Percentiles rank a stretch among this genome's conserved stretches.
These are phyloP conservation scores for Scaptomyza parva DNA, from an alignment of 2,888 invertebrate species.

Conservation along the genomic window DNA sequence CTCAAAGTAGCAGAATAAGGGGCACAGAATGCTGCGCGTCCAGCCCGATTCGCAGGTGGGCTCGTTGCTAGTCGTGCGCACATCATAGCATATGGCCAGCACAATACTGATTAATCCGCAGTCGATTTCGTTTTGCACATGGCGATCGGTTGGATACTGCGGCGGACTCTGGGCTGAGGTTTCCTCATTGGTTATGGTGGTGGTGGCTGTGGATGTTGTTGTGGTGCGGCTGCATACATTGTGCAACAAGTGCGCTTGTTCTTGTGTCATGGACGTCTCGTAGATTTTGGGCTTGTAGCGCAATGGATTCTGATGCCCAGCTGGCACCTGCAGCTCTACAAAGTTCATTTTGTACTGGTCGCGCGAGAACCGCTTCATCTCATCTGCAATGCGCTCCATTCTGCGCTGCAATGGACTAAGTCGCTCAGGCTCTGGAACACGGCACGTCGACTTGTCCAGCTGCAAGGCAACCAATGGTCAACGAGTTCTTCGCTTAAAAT, in stretches of 20 bases:
- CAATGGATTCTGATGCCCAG: conserved; percentile 83
- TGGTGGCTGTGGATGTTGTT: not conserved
- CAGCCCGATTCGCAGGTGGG: conserved; percentile 83
- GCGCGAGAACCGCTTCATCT: conserved; percentile 78
- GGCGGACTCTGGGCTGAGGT: conserved; percentile 10
- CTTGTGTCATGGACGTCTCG: conserved; percentile 73
- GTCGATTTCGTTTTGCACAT: conserved; percentile 75
- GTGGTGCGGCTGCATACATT: conserved; percentile 69
- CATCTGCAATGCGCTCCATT: conserved; percentile 79
- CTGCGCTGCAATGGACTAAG: conserved; percentile 78
- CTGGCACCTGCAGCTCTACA: conserved; percentile 82
- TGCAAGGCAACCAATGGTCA: conserved; percentile 33
- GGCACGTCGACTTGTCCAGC: conserved; percentile 63
- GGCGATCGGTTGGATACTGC: conserved; percentile 39
- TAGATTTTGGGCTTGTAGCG: conserved; percentile 75
- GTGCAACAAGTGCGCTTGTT: conserved; percentile 78
- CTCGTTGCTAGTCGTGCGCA: conserved; percentile 82
- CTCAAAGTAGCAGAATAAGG: conserved; percentile 82
- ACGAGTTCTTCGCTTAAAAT: not conserved
- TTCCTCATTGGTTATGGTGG: conserved; percentile 12
- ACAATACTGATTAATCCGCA: conserved; percentile 82
- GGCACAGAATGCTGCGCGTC: conserved; percentile 82
- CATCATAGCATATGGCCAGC: conserved; percentile 83
- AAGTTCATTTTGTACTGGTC: conserved; percentile 84
- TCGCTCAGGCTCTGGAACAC: conserved; percentile 74